A percentile compares a stretch with the other conserved stretches of the same genome.
Conservation (phyloP, 2,113 vertebrate species). For the Astur gentilis region DNA sequence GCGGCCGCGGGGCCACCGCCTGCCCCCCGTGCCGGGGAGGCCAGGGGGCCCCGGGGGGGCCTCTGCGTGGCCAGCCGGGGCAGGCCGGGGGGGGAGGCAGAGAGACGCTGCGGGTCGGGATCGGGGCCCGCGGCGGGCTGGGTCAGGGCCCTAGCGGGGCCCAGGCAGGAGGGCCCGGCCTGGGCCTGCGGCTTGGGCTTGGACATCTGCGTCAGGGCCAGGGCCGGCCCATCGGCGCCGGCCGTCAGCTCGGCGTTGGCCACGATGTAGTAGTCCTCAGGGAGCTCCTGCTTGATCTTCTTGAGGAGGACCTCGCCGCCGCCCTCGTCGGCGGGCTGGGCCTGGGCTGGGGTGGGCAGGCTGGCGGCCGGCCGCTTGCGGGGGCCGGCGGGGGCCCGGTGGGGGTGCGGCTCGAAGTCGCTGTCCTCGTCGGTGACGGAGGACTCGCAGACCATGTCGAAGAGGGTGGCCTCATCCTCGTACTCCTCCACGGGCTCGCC, state of each 20-base stretch:
- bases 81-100: slow-evolving; percentile 52
- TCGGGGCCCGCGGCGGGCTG: slow-evolving; percentile 4
- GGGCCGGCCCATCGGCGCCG: slow-evolving; percentile 59
- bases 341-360: slow-evolving; percentile 45
- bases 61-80: slow-evolving; percentile 58
- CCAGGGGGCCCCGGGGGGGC: slow-evolving; percentile 53
- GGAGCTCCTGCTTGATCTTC: slow-evolving; percentile 88
- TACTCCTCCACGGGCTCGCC: slow-evolving; percentile 84
- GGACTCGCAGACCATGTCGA: slow-evolving; percentile 87
- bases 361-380: slow-evolving; percentile 36
- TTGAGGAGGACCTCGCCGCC: slow-evolving; percentile 74
- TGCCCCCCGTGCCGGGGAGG: slow-evolving; percentile 64
- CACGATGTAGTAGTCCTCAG: slow-evolving; percentile 84
- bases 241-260: slow-evolving; percentile 78
- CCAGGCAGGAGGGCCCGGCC: slow-evolving; percentile 60
- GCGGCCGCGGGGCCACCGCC: background rate
- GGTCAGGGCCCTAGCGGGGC: slow-evolving; percentile 51
- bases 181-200: slow-evolving; percentile 71
- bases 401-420: slow-evolving; percentile 77
- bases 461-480: slow-evolving; percentile 80
- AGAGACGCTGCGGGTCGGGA: slow-evolving; percentile 61
- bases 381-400: slow-evolving; percentile 45
- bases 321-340: slow-evolving; percentile 63
- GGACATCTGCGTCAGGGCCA: slow-evolving; percentile 76
- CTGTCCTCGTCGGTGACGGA: slow-evolving; percentile 87